A percentile compares a stretch with the other conserved stretches of the same genome.
These are phyloP conservation scores for Lithobates pipiens DNA, from an alignment of 2,797 vertebrate species.

Conservation along the genomic window DNA sequence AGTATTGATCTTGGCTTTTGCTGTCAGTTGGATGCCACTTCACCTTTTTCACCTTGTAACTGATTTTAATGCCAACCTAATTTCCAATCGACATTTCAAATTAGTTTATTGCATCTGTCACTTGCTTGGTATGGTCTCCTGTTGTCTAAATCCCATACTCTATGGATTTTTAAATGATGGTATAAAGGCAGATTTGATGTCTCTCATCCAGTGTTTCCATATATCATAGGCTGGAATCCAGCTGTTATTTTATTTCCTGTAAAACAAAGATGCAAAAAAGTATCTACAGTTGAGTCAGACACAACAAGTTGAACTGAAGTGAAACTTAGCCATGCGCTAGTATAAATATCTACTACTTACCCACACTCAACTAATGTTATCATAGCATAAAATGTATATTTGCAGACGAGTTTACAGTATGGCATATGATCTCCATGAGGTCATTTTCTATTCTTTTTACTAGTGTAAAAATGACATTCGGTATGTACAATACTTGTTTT, in stretches of 20 bases:
- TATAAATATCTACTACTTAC: not conserved
- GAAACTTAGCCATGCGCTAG: not conserved
- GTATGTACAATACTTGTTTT: not conserved
- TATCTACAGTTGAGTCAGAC: not conserved
- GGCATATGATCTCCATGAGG: constrained; percentile 53
- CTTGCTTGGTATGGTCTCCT: constrained; percentile 83
- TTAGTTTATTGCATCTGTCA: constrained; percentile 84
- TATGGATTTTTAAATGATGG: constrained; percentile 86
- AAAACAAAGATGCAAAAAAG: not conserved
- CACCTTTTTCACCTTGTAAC: constrained; percentile 84
- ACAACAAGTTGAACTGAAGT: not conserved
- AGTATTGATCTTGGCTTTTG: constrained; percentile 80
- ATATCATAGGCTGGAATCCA: constrained; percentile 68
- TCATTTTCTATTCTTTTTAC: constrained; percentile 27
- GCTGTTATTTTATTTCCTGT: not conserved
- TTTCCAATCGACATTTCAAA: constrained; percentile 86
- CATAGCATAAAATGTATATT: not conserved
- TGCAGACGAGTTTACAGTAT: not conserved
- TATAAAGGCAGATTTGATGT: constrained; percentile 81
- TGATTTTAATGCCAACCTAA: constrained; percentile 81
- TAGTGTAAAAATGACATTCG: constrained; percentile 5
- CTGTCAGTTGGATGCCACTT: constrained; percentile 84
- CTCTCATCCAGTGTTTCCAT: constrained; percentile 77
- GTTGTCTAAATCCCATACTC: constrained; percentile 83
- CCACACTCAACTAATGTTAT: constrained; percentile 5